Conservation (phyloP, 2,113 vertebrate genomes). For the Dolichotis patagonum region DNA sequence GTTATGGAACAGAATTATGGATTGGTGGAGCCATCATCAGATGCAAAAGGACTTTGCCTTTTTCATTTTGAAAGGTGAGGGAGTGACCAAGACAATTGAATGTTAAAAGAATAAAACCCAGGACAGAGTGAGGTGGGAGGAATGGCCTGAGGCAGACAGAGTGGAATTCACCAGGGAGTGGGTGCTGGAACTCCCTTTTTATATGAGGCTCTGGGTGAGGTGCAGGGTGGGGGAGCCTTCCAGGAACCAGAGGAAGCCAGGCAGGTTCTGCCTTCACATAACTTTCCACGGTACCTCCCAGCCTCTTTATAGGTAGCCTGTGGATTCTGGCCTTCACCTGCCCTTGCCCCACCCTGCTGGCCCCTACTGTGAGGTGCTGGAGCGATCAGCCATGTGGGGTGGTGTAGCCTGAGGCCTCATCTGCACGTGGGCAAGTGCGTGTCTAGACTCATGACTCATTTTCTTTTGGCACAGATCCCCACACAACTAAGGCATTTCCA, state of each 20-base stretch:
- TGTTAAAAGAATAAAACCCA: background rate
- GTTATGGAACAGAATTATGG: background rate
- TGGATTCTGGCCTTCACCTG: background rate
- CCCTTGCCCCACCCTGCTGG: background rate
- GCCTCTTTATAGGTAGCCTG: background rate
- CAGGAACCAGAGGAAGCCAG: background rate
- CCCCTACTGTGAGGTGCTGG: background rate
- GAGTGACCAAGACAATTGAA: background rate
- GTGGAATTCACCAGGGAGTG: background rate
- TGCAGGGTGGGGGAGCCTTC: background rate
- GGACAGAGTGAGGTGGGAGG: too few relatives aligned
- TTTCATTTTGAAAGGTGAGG: background rate
- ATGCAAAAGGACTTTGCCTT: background rate
- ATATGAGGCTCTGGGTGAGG: background rate
- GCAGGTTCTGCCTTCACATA: background rate
- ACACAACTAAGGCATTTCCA: background rate
- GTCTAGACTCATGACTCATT: background rate
- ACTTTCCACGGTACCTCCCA: constrained; percentile 5
- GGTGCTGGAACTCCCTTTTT: background rate
- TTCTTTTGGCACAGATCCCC: background rate
- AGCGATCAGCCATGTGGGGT: background rate
- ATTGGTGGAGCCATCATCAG: background rate
- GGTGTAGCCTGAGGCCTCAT: background rate
- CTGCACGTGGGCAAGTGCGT: background rate
- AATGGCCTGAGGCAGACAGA: background rate